Base-by-base conservation (phyloP, 2,888 invertebrate genomes). In the Tanypteryx hageni region DNA sequence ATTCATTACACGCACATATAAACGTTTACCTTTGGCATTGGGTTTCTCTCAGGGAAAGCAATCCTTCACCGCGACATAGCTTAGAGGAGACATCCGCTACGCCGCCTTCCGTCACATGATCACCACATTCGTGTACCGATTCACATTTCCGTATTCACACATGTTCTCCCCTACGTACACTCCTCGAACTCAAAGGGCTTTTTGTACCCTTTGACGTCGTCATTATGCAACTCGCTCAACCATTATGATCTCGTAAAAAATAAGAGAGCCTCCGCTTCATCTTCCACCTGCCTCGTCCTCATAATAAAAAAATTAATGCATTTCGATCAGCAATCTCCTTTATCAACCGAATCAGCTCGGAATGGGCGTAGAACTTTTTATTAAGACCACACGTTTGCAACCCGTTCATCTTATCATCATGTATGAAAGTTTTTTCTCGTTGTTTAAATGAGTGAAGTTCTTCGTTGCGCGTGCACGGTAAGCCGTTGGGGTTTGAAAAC, bases 151-250 rank as follows among this genome's bases (percentile, higher is more conserved):
- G 22, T 76, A 22, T 13, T 27, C 22, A 3, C 27, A 27, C 76
- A 76, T 22, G 22, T 22, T 56, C n/a, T 18, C 56, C 83, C 14
- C 14, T 16, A 14, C 11, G n/a, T 14, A 9, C 14, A 13, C 58
- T n/a, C 58, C 58, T 85, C 27, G 27, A 86, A 59, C 59, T 61
- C 61, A 61, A 89, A 89, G 56, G 64, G 18, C 89, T 44, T 44
- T 89, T 89, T 89, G 89, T 89, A 44, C 89, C 44, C 64, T 89
- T 89, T 89, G 89, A 89, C 64, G 89, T 61, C 86, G 59, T 27
- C 86, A 61, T 86, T 86, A 86, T 86, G 61, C 86, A 86, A 61
- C 89, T 86, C 59, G 59, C 83, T 57, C 44, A 14, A n/a, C 56
- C 83, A 27, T 61, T 86, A 27, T 18, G 22, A 76, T 76, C 76